A percentile compares a stretch with the other conserved stretches of the same genome.
Conservation (phyloP, 2,113 vertebrate genomes). For the Phalacrocorax pelagicus region DNA sequence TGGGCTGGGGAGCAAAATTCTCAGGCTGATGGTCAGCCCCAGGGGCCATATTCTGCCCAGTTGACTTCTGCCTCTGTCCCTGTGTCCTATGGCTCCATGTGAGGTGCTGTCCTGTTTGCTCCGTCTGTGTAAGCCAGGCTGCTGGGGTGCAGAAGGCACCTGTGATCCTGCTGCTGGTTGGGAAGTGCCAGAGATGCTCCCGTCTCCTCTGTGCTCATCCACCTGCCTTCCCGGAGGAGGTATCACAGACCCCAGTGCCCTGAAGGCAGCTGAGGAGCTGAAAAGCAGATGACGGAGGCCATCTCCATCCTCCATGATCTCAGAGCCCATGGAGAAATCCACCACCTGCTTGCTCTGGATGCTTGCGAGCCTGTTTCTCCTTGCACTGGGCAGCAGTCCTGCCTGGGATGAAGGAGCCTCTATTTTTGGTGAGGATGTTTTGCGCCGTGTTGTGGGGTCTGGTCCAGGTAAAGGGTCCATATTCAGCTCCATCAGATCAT, state of each 20-base stretch:
- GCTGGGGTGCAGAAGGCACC: neutral
- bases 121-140: neutral
- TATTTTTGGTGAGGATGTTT: rapidly evolving
- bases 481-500: neutral
- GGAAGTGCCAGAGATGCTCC: neutral
- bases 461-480: neutral
- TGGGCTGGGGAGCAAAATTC: neutral
- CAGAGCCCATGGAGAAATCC: neutral
- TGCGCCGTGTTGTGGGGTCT: neutral
- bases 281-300: neutral
- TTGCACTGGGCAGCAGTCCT: neutral
- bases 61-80: rapidly evolving
- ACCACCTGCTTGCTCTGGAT: neutral
- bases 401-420: neutral
- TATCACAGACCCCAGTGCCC: neutral
- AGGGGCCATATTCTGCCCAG: neutral
- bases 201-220: neutral
- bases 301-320: neutral
- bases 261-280: neutral
- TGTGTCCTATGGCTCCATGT: rapidly evolving
- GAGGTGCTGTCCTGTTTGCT: neutral
- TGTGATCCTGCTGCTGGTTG: neutral
- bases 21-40: neutral
- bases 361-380: neutral
- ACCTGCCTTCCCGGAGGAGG: neutral